A percentile compares a stretch with the other conserved stretches of the same genome.
Evolutionary conservation across 2,113 vertebrate species (phyloP).

Genomic region (Sinocyclocheilus anshuiensis): DNA sequence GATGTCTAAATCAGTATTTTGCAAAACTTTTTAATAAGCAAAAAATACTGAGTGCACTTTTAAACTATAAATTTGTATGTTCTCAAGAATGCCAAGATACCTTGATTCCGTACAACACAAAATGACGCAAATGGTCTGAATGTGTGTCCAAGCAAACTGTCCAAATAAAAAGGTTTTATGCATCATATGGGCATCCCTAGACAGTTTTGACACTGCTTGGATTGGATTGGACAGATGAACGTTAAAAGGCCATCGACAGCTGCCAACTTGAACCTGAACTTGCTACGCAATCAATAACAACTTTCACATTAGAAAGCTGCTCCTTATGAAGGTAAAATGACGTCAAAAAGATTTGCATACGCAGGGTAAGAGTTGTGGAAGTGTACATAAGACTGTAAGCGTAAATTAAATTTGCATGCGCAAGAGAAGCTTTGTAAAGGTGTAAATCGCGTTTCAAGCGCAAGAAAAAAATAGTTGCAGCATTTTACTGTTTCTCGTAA

Average conservation of each 20-base stretch:
- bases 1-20: not conserved
- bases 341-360: too few species aligned
- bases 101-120: not conserved
- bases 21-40: not conserved
- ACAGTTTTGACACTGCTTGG: not conserved
- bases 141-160: not conserved
- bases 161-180: not conserved
- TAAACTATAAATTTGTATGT: not conserved
- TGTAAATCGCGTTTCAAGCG: too few species aligned
- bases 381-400: too few species aligned
- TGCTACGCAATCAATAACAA: slow-evolving; percentile 2
- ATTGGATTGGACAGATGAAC: not conserved
- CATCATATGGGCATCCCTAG: not conserved
- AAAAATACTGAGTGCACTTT: not conserved
- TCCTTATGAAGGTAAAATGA: too few species aligned
- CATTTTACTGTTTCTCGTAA: too few species aligned
- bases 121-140: not conserved
- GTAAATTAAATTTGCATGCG: too few species aligned
- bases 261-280: not conserved
- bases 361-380: too few species aligned
- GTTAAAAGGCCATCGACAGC: not conserved
- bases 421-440: too few species aligned
- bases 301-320: not conserved
- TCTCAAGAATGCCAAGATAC: too few species aligned
- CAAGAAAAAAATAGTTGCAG: too few species aligned